Percentiles rank a stretch among this genome's conserved stretches.
Conservation (phyloP, 2,888 invertebrate genomes). For the Zele albiditarsus region DNA sequence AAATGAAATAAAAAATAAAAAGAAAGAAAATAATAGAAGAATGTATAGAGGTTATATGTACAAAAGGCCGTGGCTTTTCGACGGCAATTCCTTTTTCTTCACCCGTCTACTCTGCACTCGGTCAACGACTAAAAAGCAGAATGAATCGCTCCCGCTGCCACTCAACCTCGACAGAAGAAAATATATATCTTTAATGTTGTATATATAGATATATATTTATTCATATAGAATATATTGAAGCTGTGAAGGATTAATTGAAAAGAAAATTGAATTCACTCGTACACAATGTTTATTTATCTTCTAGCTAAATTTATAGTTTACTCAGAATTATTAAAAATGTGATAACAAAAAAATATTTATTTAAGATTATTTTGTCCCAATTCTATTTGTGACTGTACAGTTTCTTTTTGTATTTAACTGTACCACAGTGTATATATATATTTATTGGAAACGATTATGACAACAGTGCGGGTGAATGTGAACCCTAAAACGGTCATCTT, state of each 20-base stretch:
- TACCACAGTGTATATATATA: too few species aligned
- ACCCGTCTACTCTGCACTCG: conserved; percentile 11
- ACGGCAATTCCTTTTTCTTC: conserved; percentile 30
- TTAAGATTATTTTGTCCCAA: too few species aligned
- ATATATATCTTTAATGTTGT: neutral
- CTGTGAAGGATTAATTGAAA: neutral
- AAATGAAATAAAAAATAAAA: neutral
- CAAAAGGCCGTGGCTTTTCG: conserved; percentile 34
- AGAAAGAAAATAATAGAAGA: conserved; percentile 7
- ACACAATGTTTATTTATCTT: neutral
- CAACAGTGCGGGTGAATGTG: too few species aligned
- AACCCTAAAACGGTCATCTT: too few species aligned
- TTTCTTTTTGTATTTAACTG: too few species aligned
- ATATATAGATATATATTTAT: neutral
- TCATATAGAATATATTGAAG: neutral
- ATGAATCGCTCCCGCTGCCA: conserved; percentile 14
- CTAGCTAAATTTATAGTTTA: neutral
- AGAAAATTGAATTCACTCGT: neutral
- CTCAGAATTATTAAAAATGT: neutral
- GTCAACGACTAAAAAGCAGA: conserved; percentile 17
- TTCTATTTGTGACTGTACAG: too few species aligned
- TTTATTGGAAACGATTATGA: too few species aligned
- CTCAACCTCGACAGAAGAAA: conserved; percentile 9
- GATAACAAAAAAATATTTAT: too few species aligned
- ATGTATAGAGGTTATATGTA: conserved; percentile 11